phyloP scores from a whole-genome alignment of 2,113 vertebrate species.

The Bubo scandiacus region DNA sequence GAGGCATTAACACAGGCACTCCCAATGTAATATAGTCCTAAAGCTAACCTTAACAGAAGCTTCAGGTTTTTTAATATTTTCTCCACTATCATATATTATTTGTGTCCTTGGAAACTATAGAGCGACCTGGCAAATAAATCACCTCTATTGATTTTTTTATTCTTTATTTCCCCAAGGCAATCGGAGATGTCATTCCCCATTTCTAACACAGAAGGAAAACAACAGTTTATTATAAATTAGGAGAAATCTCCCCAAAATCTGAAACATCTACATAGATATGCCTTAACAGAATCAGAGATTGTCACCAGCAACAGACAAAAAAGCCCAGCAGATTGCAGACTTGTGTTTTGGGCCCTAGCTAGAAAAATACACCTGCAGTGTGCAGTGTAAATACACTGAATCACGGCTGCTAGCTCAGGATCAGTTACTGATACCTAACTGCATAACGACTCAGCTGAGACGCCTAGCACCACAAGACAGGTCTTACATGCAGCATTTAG shows the following conservation, averaged over 20 bases:
- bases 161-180: not conserved
- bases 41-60: not conserved
- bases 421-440: not conserved
- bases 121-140: conserved; percentile 20
- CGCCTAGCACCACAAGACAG: not conserved
- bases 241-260: not conserved
- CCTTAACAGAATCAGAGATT: not conserved
- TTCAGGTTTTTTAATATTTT: not conserved
- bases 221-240: not conserved
- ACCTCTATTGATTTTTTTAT: not conserved
- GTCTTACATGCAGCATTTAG: not conserved
- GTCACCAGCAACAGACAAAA: not conserved
- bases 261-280: not conserved
- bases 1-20: not conserved
- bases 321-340: not conserved
- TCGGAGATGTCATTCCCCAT: not conserved
- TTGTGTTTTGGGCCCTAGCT: not conserved
- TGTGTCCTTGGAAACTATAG: not conserved
- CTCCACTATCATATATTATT: not conserved
- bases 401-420: not conserved
- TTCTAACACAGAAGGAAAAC: not conserved
- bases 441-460: not conserved
- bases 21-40: not conserved
- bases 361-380: conserved; percentile 33
- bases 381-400: not conserved